Evolutionary conservation across 2,888 invertebrate genomes (phyloP), one percentile per base, ranked within the genome.

Genomic region (Andrena dorsata): DNA sequence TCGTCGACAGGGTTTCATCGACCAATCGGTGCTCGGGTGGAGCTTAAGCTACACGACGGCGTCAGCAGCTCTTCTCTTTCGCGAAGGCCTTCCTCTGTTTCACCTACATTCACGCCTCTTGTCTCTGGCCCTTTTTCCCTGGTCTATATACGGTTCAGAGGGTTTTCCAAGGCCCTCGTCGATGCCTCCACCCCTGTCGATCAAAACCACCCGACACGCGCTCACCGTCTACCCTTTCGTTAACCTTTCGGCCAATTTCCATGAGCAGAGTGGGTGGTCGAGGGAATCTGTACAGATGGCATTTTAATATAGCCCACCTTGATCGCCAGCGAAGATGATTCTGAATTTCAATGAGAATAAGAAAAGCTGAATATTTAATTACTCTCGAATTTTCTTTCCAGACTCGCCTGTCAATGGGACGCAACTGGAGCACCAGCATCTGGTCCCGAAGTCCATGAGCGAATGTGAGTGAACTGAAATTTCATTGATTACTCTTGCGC

Each of bases 1-100:
- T 64, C 88, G 89, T 90, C 88, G 89, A 89, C 90, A 89, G 91
- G 90, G 90, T 92, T 92, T 92, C 92, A 92, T 92, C 93, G 93
- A 92, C 91, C 92, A 88, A 91, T 91, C 89, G 90, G 89, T 89
- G 89, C 83, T 87, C 88, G 90, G 91, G 90, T 90, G 91, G 90
- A 90, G 92, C 90, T 92, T 91, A 90, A 91, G 90, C 90, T 89
- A 88, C 89, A 87, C 84, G 87, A 91, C 90, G 89, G 90, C 91
- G 92, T 93, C 92, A 92, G 92, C 92, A 92, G 85, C 91, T 91
- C 90, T 91, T 91, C 87, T 86, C 90, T 89, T 89, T 85, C 79
- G 86, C 84, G 78, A 86, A 88, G 88, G 88, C 88, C 87, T 88
- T 87, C 78, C 87, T 87, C 83, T 84, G 84, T 90, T 89, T 91